Evolutionary conservation across 2,113 vertebrate genomes (phyloP).

Genomic region (Lophotis ruficrista): DNA sequence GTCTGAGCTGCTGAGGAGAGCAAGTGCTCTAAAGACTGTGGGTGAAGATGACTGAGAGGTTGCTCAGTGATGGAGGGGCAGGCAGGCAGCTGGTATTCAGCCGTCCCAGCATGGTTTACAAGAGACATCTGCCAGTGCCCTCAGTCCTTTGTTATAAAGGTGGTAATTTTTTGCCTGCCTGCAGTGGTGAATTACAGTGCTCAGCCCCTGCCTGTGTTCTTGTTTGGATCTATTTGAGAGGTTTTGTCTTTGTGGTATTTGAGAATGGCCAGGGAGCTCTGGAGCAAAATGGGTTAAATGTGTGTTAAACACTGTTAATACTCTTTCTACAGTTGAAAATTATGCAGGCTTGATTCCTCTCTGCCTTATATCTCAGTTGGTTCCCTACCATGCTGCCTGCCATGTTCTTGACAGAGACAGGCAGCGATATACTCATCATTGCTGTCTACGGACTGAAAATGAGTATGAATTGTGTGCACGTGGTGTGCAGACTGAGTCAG

Average conservation of each 20-base stretch:
- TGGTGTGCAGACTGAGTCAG: not conserved
- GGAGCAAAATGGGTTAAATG: not conserved
- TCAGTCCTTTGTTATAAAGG: constrained; percentile 14
- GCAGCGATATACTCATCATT: not conserved
- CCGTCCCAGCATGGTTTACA: constrained; percentile 2
- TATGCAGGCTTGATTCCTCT: not conserved
- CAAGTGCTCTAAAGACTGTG: not conserved
- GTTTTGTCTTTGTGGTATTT: not conserved
- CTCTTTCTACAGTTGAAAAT: not conserved
- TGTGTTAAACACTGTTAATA: constrained; percentile 16
- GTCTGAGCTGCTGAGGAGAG: not conserved
- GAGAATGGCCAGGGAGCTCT: not conserved
- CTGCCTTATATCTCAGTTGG: not conserved
- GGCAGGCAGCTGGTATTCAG: constrained; percentile 18
- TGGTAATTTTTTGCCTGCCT: constrained; percentile 42
- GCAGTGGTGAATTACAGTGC: constrained; percentile 39
- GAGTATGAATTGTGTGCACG: not conserved
- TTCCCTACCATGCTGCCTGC: not conserved
- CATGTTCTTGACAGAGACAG: not conserved
- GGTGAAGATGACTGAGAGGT: not conserved
- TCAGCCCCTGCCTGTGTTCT: not conserved
- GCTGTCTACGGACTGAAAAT: not conserved
- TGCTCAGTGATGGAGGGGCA: not conserved
- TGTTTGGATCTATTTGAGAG: constrained; percentile 4
- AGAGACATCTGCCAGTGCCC: constrained; percentile 23